Percentiles rank a stretch among this genome's conserved stretches.
phyloP scores from a whole-genome alignment of 1,140 invertebrate species.

The Paraescarpia echinospica region DNA sequence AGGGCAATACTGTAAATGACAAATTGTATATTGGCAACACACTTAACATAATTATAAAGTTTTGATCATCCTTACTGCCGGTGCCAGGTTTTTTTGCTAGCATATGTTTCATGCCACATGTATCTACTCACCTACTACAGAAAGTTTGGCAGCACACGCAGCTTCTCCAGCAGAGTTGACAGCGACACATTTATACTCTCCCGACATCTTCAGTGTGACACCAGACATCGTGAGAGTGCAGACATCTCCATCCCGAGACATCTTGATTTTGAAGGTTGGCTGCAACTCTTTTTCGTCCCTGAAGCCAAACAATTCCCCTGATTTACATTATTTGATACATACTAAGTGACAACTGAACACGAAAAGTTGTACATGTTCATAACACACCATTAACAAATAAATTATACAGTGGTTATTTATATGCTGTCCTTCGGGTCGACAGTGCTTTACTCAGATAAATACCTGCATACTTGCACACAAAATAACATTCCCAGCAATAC shows the following conservation, averaged over 20 bases:
- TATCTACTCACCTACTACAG: neutral
- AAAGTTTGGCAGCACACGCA: constrained; percentile 30
- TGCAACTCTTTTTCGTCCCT: constrained; percentile 21
- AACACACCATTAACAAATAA: neutral
- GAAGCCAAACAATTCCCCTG: neutral
- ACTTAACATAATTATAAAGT: no score
- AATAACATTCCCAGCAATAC: neutral
- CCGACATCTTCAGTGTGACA: constrained; percentile 44
- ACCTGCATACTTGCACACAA: no score
- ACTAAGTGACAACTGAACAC: neutral
- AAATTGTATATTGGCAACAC: no score
- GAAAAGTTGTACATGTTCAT: neutral
- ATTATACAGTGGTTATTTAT: no score
- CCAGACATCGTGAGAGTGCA: constrained; percentile 60
- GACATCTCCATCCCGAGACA: constrained; percentile 81
- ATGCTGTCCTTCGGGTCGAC: no score
- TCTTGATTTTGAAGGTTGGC: constrained; percentile 60
- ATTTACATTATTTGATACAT: neutral
- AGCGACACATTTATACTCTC: constrained; percentile 52
- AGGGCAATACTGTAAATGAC: no score
- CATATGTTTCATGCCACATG: no score
- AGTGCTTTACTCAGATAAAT: no score
- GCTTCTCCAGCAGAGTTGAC: constrained; percentile 49
- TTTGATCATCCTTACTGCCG: no score
- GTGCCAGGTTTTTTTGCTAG: no score